These are phyloP conservation scores for Dichetophora obliterata DNA, from an alignment of 2,888 invertebrate species.

Conservation along the genomic window DNA sequence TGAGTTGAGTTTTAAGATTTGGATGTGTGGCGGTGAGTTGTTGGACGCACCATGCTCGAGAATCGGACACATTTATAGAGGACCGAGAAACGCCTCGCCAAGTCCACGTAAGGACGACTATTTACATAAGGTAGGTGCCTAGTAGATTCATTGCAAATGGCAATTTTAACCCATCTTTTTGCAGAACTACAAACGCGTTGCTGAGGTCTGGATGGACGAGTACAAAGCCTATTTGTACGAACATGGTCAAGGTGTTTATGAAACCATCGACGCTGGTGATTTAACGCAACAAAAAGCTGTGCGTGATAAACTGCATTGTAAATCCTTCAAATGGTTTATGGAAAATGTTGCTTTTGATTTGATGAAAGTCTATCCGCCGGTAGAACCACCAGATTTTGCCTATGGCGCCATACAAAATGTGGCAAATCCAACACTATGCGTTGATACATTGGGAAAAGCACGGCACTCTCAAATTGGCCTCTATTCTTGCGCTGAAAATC, in stretches of 20 bases:
- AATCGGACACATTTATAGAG: slow-evolving; percentile 91
- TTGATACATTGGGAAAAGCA: slow-evolving; percentile 76
- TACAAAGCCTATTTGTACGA: slow-evolving; percentile 90
- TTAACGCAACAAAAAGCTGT: slow-evolving; percentile 82
- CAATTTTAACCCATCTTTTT: neutral
- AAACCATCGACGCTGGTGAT: slow-evolving; percentile 83
- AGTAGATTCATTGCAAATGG: neutral
- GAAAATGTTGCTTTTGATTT: slow-evolving; percentile 93
- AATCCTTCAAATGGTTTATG: slow-evolving; percentile 97
- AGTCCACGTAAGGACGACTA: slow-evolving; percentile 95
- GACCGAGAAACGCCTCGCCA: slow-evolving; percentile 83
- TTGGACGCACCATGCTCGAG: slow-evolving; percentile 93
- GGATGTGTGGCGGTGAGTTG: slow-evolving; percentile 97
- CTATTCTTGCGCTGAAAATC: slow-evolving; percentile 62
- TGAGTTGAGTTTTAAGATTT: slow-evolving; percentile 96
- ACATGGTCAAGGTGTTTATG: slow-evolving; percentile 81
- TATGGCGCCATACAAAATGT: slow-evolving; percentile 82
- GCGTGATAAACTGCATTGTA: slow-evolving; percentile 83
- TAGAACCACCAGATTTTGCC: slow-evolving; percentile 88
- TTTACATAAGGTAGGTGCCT: slow-evolving; percentile 70
- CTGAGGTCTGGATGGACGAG: slow-evolving; percentile 99
- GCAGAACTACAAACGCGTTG: slow-evolving; percentile 92
- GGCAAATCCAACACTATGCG: slow-evolving; percentile 76
- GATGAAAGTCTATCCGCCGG: slow-evolving; percentile 86
- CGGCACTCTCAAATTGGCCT: slow-evolving; percentile 65